A percentile compares a stretch with the other conserved stretches of the same genome.
phyloP scores from a whole-genome alignment of 2,797 vertebrate species.

The Cirrhinus molitorella region DNA sequence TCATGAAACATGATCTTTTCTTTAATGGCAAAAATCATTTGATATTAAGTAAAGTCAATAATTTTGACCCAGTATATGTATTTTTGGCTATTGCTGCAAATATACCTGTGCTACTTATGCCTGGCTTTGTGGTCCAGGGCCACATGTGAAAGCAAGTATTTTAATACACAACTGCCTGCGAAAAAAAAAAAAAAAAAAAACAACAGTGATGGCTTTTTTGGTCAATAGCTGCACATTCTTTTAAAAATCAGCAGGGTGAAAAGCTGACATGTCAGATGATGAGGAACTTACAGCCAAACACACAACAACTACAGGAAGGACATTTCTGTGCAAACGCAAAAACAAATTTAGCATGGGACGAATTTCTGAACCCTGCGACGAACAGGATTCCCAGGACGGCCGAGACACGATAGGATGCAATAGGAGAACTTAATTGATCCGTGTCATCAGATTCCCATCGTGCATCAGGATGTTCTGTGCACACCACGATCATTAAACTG shows the following conservation, averaged over 20 bases:
- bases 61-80: no score
- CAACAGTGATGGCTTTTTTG: not conserved
- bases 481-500: not conserved
- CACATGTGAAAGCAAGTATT: not conserved
- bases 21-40: no score
- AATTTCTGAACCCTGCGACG: not conserved
- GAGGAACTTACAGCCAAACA: slow-evolving; percentile 13
- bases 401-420: not conserved
- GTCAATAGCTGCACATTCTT: not conserved
- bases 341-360: not conserved
- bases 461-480: slow-evolving; percentile 7
- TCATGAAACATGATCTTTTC: no score
- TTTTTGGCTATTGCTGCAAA: no score
- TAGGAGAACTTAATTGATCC: slow-evolving; percentile 19
- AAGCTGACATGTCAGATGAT: slow-evolving; percentile 33
- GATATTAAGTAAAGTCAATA: no score
- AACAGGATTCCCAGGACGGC: not conserved
- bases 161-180: not conserved
- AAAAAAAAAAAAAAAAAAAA: not conserved
- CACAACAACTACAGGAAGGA: slow-evolving; percentile 26
- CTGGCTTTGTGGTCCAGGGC: no score
- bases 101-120: no score
- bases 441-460: not conserved
- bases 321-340: no score
- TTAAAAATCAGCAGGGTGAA: not conserved